Evolutionary conservation across 2,113 vertebrate genomes (phyloP), one percentile per base, ranked within the genome.

Genomic region (Pelobates fuscus): DNA sequence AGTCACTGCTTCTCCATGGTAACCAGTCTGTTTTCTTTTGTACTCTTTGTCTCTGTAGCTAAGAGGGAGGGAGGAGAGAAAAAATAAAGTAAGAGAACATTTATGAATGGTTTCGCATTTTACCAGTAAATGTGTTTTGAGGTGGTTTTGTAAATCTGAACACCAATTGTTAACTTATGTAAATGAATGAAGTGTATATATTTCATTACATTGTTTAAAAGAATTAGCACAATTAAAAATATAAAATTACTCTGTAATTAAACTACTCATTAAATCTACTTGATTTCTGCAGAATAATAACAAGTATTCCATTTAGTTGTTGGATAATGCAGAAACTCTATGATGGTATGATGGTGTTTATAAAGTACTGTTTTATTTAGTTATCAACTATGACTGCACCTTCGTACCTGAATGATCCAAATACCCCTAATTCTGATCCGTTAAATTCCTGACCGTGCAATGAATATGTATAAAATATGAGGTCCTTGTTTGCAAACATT

Each of bases 11-110:
- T 63, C 29, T 46, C 62, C 71, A 41, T 65, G 52, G 62, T 26
- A 65, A 74, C 71, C 29, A 23, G 71, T 6, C 61, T 74, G 71
- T 74, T 74, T 66, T 74, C 60, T 55, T 71, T 41, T 74, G 61
- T 66, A 74, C 23, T 57, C 10, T 6, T 29, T 58, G 32, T 49
- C 21, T 65, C 54, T 66, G 25, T 65, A 74, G 49, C 71, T 74
- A 55, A 14, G 21, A 44, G 60, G 49, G 32, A 37, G 32, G 32
- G 32, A 37, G 32, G 3, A 46, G 52, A 49, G 41, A 26, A 25
- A 49, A 46, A 49, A 66, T n/a, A 44, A 63, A 20, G 14, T 5
- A 8, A 20, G 2, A 12, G 30, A 69, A 69, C 23, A 5, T 4
- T 18, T 7, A 8, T 61, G 14, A 49, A 49, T 49, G 12, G 23